Evolutionary conservation across 2,888 invertebrate species (phyloP).

Genomic region (Hoplodrina ambigua): DNA sequence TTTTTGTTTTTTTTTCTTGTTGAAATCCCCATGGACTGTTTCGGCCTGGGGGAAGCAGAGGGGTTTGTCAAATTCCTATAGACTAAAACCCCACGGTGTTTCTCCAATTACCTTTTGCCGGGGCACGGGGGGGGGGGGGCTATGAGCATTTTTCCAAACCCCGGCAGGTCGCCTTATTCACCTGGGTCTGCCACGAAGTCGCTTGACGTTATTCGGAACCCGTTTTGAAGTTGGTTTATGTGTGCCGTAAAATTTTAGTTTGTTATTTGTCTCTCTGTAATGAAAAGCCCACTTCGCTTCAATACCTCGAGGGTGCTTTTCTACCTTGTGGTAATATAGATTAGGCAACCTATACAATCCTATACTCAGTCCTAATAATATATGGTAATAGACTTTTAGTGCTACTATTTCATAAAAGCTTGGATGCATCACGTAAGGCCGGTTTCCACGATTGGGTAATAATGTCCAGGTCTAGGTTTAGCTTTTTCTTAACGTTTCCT

Average conservation of each 20-base stretch:
- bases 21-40: no score
- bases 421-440: background rate
- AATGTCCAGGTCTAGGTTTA: background rate
- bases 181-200: background rate
- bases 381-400: background rate
- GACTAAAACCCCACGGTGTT: no score
- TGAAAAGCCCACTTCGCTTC: background rate
- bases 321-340: background rate
- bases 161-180: no score
- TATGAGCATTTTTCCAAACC: no score
- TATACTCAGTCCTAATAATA: background rate
- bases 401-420: background rate
- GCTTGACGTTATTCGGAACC: background rate
- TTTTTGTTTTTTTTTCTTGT: no score
- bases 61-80: no score
- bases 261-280: background rate
- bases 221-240: background rate
- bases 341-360: background rate
- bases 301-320: background rate
- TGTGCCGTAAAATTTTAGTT: background rate
- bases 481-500: constrained; percentile 12
- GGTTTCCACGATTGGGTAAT: background rate
- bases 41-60: no score
- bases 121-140: no score
- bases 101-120: no score